phyloP scores from a whole-genome alignment of 2,113 vertebrate species.

The Sardina pilchardus region DNA sequence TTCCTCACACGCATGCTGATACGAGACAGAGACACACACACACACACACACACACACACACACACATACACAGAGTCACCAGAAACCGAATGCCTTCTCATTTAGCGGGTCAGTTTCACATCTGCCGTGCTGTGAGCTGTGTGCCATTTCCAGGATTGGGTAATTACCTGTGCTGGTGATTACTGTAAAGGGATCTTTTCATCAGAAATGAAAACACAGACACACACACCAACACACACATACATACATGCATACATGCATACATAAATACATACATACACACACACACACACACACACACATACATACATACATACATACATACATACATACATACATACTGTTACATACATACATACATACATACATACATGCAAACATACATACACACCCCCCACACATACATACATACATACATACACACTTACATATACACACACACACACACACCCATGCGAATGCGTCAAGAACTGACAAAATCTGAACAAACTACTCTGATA shows the following conservation, averaged over 20 bases:
- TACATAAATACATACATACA: too few relatives aligned
- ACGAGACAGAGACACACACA: too few relatives aligned
- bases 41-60: too few relatives aligned
- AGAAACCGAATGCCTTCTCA: conserved; percentile 1
- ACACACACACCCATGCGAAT: background rate
- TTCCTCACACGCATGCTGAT: conserved; percentile 31
- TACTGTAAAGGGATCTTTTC: background rate
- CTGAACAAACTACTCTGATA: background rate
- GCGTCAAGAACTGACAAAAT: background rate
- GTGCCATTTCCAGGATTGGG: background rate
- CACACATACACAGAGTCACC: too few relatives aligned
- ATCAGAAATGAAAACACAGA: background rate
- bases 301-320: too few relatives aligned
- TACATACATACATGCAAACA: background rate
- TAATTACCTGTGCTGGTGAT: conserved; percentile 21
- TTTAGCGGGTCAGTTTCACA: background rate
- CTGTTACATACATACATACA: too few relatives aligned
- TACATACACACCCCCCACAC: background rate
- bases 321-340: too few relatives aligned
- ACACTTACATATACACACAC: too few relatives aligned
- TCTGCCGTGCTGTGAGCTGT: background rate
- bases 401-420: too few relatives aligned
- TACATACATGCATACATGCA: too few relatives aligned
- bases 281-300: background rate
- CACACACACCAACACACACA: too few relatives aligned